These are phyloP conservation scores for Rynchops niger DNA, from an alignment of 2,113 vertebrate genomes.

Conservation along the genomic window DNA sequence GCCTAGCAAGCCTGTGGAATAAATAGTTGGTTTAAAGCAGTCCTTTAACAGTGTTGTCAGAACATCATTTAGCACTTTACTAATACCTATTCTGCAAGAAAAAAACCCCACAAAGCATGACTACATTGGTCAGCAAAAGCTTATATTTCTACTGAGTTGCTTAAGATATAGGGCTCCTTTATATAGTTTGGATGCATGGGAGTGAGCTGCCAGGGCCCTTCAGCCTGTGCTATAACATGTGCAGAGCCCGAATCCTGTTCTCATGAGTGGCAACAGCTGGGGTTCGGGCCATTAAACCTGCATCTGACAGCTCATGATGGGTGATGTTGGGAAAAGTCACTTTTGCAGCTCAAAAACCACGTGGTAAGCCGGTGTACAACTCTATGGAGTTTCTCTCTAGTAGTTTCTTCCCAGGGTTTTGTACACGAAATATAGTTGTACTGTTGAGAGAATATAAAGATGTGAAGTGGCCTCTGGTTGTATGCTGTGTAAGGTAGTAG, in stretches of 20 bases:
- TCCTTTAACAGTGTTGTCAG: neutral
- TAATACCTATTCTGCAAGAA: neutral
- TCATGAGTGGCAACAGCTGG: neutral
- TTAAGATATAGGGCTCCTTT: neutral
- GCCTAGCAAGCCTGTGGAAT: neutral
- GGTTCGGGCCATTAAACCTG: neutral
- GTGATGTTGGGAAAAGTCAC: neutral
- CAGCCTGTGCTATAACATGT: neutral
- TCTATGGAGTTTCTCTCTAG: neutral
- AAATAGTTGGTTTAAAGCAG: neutral
- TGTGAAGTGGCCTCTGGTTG: neutral
- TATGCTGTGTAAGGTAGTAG: neutral
- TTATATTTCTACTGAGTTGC: neutral
- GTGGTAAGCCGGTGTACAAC: neutral
- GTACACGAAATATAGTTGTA: neutral
- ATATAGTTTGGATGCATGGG: neutral
- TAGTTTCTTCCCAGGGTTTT: neutral
- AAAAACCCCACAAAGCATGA: neutral
- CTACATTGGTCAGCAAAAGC: neutral
- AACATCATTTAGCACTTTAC: neutral
- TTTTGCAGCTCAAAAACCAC: neutral
- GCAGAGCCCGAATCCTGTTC: neutral
- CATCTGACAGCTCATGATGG: neutral
- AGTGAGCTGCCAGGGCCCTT: neutral
- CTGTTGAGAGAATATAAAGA: neutral